phyloP scores from a whole-genome alignment of 2,113 vertebrate genomes.

The Hiodon alosoides region DNA sequence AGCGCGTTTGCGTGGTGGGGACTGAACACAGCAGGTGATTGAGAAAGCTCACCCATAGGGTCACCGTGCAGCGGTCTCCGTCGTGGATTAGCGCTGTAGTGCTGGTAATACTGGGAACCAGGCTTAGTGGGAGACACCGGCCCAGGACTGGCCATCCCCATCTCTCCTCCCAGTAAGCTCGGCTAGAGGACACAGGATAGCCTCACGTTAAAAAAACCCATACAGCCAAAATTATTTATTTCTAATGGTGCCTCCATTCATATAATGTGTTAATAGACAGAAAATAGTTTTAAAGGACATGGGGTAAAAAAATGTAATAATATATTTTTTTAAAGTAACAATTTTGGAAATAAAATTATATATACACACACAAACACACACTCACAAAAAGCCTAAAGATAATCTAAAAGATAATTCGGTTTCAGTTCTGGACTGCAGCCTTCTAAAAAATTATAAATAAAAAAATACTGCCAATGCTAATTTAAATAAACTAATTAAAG shows the following conservation, averaged over 20 bases:
- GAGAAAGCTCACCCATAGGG: slow-evolving; percentile 75
- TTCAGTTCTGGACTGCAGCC: neutral
- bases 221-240: neutral
- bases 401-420: neutral
- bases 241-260: no score
- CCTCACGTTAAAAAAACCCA: neutral
- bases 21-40: no score
- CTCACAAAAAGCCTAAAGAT: neutral
- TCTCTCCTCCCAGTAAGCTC: slow-evolving; percentile 79
- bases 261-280: no score
- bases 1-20: no score
- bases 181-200: slow-evolving; percentile 60
- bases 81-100: slow-evolving; percentile 82
- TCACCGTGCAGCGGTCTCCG: slow-evolving; percentile 81
- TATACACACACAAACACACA: neutral
- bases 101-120: slow-evolving; percentile 88
- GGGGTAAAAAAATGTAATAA: neutral
- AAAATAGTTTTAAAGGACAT: neutral
- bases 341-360: neutral
- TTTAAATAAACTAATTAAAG: no score
- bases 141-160: slow-evolving; percentile 88
- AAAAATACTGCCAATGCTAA: neutral
- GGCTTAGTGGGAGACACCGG: slow-evolving; percentile 85
- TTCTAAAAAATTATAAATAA: neutral
- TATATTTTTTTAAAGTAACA: neutral